Percentiles rank a stretch among this genome's conserved stretches.
phyloP scores from a whole-genome alignment of 2,113 vertebrate species.

The Eptesicus fuscus region DNA sequence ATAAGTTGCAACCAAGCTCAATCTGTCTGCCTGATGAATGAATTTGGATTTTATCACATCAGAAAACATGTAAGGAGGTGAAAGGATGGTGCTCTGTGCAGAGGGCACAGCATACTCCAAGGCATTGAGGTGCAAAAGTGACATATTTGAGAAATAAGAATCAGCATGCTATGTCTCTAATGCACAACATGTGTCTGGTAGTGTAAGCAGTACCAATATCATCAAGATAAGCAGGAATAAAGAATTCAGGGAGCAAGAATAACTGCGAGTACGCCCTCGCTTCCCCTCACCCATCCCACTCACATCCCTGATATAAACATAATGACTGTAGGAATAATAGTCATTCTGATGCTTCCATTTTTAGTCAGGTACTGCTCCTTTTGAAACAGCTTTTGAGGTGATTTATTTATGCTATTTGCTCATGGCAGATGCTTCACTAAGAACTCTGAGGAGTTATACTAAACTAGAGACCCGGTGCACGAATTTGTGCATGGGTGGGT shows the following conservation, averaged over 20 bases:
- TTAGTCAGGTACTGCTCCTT: background rate
- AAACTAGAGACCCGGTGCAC: background rate
- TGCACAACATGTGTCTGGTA: background rate
- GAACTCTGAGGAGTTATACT: background rate
- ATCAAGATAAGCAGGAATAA: background rate
- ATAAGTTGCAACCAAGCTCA: background rate
- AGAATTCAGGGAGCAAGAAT: background rate
- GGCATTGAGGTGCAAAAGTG: background rate
- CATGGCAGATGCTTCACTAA: background rate
- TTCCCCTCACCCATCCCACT: background rate
- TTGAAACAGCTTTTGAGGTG: background rate
- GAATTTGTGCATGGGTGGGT: no score
- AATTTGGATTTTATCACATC: conserved; percentile 1
- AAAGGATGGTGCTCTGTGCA: background rate
- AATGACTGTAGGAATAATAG: background rate
- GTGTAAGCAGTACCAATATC: background rate
- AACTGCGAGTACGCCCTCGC: accelerated
- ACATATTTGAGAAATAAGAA: background rate
- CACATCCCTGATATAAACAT: background rate
- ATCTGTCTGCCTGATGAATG: background rate
- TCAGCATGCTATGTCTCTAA: background rate
- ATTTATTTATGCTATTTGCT: background rate
- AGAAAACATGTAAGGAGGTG: background rate
- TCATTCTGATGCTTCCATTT: background rate
- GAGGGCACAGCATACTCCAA: background rate